Evolutionary conservation across 2,797 vertebrate genomes (phyloP), one percentile per base, ranked within the genome.

Genomic region (Bryconaethiops microstoma): DNA sequence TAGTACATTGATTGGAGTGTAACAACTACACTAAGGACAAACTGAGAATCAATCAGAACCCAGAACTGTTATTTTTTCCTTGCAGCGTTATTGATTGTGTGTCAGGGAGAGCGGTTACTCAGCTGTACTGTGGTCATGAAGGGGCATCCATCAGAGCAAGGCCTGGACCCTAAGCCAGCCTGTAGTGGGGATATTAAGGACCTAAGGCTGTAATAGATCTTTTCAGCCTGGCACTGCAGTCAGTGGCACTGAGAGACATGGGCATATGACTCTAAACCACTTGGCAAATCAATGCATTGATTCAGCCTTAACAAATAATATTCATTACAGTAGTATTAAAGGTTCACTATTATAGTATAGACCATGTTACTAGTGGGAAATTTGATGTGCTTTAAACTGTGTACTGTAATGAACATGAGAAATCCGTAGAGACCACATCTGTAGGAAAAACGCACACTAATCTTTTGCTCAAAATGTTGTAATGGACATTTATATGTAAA

Each of bases 141-240:
- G 78, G 79, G 45, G 9, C 86, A 88, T 91, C 87, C 84, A 86
- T 92, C 90, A 89, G n/a, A 1, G 76, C 79, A 73, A 80, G 85
- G 82, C 77, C 80, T 12, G 21, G 50, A 79, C 65, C 74, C 83
- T 79, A 45, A 63, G 76, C 73, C 9, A 9, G 57, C 72, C 72
- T 40, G 67, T 25, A 84, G 48, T n/a, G n/a, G 83, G 83, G 84
- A 86, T 87, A 84, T 83, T 23, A 64, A 57, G 55, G 76, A 83
- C 54, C 82, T 80, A 71, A 79, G 64, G 81, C 54, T 77, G 80
- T 88, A 90, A 92, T 83, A 88, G 86, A 93, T 90, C 73, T 91
- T 88, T 62, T 79, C 50, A 82, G 19, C 74, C 68, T 76, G 86
- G 83, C 83, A 77, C 48, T 77, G 25, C 81, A 77, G 92, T 92